Percentiles rank a stretch among this genome's conserved stretches.
These are phyloP conservation scores for Pipra filicauda DNA, from an alignment of 2,113 vertebrate genomes.

Conservation along the genomic window DNA sequence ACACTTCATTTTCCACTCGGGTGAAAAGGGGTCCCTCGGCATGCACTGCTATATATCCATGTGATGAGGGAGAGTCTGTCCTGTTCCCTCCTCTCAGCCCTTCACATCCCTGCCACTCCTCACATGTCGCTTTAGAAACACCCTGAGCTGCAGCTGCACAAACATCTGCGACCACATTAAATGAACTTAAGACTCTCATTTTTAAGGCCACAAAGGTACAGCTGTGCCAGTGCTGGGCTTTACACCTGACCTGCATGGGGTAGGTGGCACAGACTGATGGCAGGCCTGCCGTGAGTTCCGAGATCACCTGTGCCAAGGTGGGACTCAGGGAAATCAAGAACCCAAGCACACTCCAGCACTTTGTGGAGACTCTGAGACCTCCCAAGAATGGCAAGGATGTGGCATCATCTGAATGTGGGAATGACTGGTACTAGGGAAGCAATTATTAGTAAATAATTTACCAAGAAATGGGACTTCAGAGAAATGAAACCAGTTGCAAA, in stretches of 20 bases:
- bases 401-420: not conserved
- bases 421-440: not conserved
- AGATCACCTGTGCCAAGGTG: not conserved
- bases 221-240: not conserved
- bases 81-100: not conserved
- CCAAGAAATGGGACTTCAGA: not conserved
- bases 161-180: rapidly evolving
- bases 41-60: not conserved
- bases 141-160: not conserved
- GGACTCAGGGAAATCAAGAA: not conserved
- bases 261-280: not conserved
- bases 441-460: not conserved
- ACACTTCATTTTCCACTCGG: not conserved
- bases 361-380: not conserved
- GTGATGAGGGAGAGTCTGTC: not conserved
- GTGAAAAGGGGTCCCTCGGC: not conserved
- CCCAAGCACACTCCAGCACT: not conserved
- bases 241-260: not conserved
- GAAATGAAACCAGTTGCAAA: not conserved
- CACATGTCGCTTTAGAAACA: not conserved
- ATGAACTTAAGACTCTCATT: not conserved
- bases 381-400: not conserved
- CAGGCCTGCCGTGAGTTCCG: not conserved
- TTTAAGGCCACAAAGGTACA: not conserved
- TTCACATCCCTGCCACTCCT: not conserved